Base-by-base conservation (phyloP, 2,888 invertebrate genomes). In the Netelia melanura region DNA sequence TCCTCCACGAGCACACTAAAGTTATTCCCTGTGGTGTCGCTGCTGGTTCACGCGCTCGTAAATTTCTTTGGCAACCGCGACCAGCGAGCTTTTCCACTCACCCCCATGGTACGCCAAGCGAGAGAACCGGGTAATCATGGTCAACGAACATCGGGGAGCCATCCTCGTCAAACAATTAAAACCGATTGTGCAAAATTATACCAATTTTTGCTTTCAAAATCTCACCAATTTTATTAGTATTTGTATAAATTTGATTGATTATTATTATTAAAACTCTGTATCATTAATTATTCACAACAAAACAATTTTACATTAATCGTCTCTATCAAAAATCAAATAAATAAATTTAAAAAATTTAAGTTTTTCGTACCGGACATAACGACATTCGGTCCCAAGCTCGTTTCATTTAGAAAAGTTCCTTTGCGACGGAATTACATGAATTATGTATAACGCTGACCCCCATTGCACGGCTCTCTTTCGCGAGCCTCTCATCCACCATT, bases 31-130 rank as follows among this genome's bases (percentile, higher is more conserved):
- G 76, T n/a, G 80, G 67, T 72, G 76, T 54, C 43, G 62, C 64
- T 52, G 54, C 76, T 65, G 80, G 82, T 79, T 81, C 86, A 76
- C 75, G 71, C 8, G 30, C 44, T 85, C 86, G 83, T 87, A 87
- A 87, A 87, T 87, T 85, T 87, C 84, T 87, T 85, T 83, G 85
- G 67, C 86, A 84, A 76, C 54, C 58, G 48, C 44, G 84, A 52
- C 71, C 52, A 44, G 25, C 48, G 79, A 70, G 75, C 64, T 76
- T 71, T 76, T 75, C 79, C 65, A 68, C 62, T 43, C 23, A 61
- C 11, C 11, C n/a, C 43, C 23, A 8, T 11, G 30, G 21, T 64
- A 17, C 25, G 44, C 38, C 38, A 6, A 5, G 38, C 38, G 43
- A 67, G 67, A 14, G 17, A 30, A 67, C 58, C 44, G 76, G 67